Evolutionary conservation across 1,140 invertebrate genomes (phyloP), one percentile per base, ranked within the genome.

Genomic region (Solenopsis invicta): DNA sequence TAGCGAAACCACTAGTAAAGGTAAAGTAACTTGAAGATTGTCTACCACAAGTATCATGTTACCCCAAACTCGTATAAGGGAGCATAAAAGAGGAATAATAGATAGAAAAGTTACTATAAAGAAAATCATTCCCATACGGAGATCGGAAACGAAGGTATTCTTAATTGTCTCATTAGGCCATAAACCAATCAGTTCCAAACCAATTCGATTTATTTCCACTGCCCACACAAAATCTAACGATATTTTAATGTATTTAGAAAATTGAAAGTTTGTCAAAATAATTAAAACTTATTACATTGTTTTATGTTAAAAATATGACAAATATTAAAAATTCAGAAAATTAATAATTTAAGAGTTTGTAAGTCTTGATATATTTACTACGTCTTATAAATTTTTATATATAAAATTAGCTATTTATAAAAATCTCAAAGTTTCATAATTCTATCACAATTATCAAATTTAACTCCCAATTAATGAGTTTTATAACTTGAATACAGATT

Each of bases 141-240:
- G 21, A 41, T 64, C 56, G 1, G 24, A 52, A 10, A 52, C 0
- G 4, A 29, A 64, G 21, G 0, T 66, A 34, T 45, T 5, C 45
- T 48, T 41, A 21, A 10, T 18, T 41, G 37, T 2, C 29, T 21
- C 16, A n/a, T 80, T 45, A 0, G 67, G 76, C 67, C 84, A 88
- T 18, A 74, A 54, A 69, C 87, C 85, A 5, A 87, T n/a, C 1
- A 75, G 0, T 4, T 59, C 18, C 13, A 86, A 74, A 56, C 75
- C 18, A 4, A 21, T 13, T 6, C 67, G 84, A 67, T 87, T 81
- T 34, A 88, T 21, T 24, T 54, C 75, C 9, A 88, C 8, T 0
- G 85, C 87, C 87, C 87, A 88, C 18, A 78, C 21, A 41, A 74
- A 88, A 54, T 88, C 87, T 88, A 81, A 0, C 16, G 12, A 5